These are phyloP conservation scores for Crax fasciolata DNA, from an alignment of 2,797 vertebrate species.

Conservation along the genomic window DNA sequence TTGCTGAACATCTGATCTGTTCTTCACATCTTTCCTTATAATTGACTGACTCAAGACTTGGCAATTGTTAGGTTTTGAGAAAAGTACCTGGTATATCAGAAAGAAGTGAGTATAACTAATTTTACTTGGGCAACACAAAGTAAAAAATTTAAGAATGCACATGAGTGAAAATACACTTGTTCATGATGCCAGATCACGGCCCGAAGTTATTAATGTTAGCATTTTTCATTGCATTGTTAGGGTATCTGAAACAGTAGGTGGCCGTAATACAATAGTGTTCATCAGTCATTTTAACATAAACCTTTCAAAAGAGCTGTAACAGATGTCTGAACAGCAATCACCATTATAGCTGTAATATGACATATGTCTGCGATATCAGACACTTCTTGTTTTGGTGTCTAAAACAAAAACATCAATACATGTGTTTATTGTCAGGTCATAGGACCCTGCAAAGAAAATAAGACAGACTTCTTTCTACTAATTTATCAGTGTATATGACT, in stretches of 20 bases:
- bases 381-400: not conserved
- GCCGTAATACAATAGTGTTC: not conserved
- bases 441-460: not conserved
- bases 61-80: not conserved
- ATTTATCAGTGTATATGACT: not conserved
- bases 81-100: not conserved
- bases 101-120: not conserved
- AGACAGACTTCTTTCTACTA: not conserved
- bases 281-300: not conserved
- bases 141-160: not conserved
- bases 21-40: not conserved
- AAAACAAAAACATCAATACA: not conserved
- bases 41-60: not conserved
- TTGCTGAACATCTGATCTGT: not conserved
- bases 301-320: conserved; percentile 15
- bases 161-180: not conserved
- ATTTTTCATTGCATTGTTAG: not conserved
- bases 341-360: not conserved
- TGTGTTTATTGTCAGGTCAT: not conserved
- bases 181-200: not conserved
- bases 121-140: not conserved
- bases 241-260: conserved; percentile 39
- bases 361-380: not conserved
- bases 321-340: conserved; percentile 15
- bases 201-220: not conserved